Conservation (phyloP, 37 sponge, comb jelly and placozoan species). For the Hexactinellida sp. region DNA sequence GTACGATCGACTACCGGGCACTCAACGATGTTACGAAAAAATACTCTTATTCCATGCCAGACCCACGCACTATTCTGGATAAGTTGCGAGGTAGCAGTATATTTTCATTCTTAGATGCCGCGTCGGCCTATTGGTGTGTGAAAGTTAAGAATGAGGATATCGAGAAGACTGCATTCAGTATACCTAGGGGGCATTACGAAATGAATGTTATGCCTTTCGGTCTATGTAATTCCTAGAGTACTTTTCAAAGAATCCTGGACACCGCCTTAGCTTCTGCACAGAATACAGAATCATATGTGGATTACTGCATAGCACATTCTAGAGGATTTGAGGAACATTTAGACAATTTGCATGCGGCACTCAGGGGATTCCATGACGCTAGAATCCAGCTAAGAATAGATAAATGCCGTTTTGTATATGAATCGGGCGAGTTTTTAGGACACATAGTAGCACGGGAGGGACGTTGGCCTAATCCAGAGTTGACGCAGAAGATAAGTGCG, state of each 20-base stretch:
- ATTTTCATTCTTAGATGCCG: background rate
- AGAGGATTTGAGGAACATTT: background rate
- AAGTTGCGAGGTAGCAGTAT: background rate
- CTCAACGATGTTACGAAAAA: background rate
- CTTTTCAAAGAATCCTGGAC: background rate
- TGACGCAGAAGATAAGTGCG: background rate
- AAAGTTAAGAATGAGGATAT: background rate
- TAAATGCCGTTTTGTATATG: background rate
- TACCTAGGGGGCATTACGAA: background rate
- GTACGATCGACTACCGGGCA: background rate
- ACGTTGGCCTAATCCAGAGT: background rate
- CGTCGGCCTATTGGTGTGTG: slow-evolving; percentile 3
- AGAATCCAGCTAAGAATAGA: background rate
- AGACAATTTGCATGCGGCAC: background rate
- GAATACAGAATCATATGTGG: background rate
- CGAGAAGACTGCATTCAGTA: slow-evolving; percentile 8
- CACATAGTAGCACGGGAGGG: background rate
- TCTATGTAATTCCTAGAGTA: background rate
- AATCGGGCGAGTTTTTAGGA: background rate
- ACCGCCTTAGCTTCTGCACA: background rate
- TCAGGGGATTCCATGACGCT: background rate
- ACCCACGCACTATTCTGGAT: background rate
- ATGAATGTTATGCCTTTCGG: background rate
- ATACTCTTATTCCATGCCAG: background rate
- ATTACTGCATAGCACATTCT: background rate